Conservation (phyloP, 2,888 invertebrate genomes). For the Hemicrepidius hirtus region DNA sequence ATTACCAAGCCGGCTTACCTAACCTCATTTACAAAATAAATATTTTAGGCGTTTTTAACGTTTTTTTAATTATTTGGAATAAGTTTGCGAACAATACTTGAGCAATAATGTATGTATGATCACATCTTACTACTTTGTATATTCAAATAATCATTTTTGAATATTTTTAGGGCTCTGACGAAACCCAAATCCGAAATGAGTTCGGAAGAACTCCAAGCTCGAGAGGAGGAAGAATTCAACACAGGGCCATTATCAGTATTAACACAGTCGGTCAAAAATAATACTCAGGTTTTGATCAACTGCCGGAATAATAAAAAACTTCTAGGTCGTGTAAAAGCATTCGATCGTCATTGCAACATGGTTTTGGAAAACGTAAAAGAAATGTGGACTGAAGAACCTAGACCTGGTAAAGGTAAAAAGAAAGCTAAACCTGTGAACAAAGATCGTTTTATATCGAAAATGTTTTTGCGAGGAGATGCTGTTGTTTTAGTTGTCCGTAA, state of each 20-base stretch:
- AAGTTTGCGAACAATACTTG: too few relatives aligned
- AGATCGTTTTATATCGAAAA: constrained; percentile 97
- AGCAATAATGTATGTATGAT: too few relatives aligned
- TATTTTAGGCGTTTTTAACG: too few relatives aligned
- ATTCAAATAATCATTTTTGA: too few relatives aligned
- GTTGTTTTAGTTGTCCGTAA: constrained; percentile 98
- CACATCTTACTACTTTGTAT: too few relatives aligned
- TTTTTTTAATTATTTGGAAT: too few relatives aligned
- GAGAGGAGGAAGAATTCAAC: constrained; percentile 99
- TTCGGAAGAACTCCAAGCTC: constrained; percentile 93
- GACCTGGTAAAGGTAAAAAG: constrained; percentile 98
- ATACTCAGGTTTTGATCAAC: constrained; percentile 98
- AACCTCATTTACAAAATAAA: too few relatives aligned
- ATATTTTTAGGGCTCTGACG: constrained; percentile 69
- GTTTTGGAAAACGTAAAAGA: constrained; percentile 99
- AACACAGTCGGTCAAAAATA: constrained; percentile 98
- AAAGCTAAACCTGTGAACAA: constrained; percentile 94
- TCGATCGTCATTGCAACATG: constrained; percentile 99
- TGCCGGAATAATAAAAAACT: constrained; percentile 99
- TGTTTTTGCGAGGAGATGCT: constrained; percentile 99
- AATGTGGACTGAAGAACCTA: constrained; percentile 99
- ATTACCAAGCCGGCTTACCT: too few relatives aligned
- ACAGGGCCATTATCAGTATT: constrained; percentile 98
- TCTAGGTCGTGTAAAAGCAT: constrained; percentile 95
- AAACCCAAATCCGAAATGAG: constrained; percentile 87